Conservation (phyloP, 2,113 vertebrate genomes). For the Macrotis lagotis region DNA sequence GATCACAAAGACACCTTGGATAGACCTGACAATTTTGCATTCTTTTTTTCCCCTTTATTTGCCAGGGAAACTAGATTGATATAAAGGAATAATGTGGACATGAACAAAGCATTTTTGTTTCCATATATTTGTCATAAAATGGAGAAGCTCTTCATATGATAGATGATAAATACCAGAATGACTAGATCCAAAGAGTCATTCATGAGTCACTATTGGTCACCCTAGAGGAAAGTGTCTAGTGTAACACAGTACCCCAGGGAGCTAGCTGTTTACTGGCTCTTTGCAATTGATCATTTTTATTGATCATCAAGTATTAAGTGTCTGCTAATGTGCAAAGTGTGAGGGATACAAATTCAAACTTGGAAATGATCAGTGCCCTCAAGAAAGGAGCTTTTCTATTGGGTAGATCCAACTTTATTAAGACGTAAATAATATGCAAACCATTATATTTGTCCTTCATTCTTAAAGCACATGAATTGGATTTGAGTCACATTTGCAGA, state of each 20-base stretch:
- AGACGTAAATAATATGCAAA: neutral
- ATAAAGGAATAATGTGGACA: neutral
- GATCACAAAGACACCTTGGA: neutral
- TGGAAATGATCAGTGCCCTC: neutral
- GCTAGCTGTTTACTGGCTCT: neutral
- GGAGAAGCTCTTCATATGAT: neutral
- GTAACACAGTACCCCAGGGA: neutral
- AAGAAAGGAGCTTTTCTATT: neutral
- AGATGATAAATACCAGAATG: neutral
- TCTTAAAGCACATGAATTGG: too few species aligned
- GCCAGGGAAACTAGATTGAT: neutral
- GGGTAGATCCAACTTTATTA: neutral
- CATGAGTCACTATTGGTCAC: neutral
- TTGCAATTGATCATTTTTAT: neutral
- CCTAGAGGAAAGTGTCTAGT: neutral
- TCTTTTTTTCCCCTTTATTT: neutral
- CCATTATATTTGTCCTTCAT: too few species aligned
- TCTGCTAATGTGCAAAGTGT: neutral
- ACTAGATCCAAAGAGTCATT: neutral
- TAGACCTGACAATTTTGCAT: neutral
- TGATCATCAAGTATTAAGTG: neutral
- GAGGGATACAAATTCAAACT: neutral
- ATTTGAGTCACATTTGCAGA: neutral
- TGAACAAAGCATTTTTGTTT: neutral
- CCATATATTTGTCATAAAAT: neutral